Evolutionary conservation across 2,888 invertebrate species (phyloP), one percentile per base, ranked within the genome.

Genomic region (Mythimna impura): DNA sequence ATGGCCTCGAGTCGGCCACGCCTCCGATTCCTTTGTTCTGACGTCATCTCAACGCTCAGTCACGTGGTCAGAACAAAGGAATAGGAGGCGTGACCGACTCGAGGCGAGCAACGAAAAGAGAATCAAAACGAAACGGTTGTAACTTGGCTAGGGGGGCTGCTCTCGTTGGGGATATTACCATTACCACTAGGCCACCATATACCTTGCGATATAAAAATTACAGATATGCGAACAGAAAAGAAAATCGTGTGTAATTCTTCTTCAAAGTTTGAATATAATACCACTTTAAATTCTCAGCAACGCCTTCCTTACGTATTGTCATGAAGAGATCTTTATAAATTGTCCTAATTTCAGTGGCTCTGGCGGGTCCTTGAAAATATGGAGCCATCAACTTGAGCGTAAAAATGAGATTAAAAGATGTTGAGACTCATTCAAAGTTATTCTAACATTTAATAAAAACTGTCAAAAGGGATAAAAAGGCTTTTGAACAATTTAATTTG

Each of bases 351-450:
- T 55, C 30, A 40, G 55, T 25, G 36, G 54, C 50, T 50, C 22
- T 60, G 43, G 50, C 55, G 43, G 58, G 30, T 50, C 43, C 52
- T 69, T 34, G 64, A 64, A 78, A 67, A 76, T 64, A 66, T 80
- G 57, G n/a, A 43, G 54, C 50, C 10, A 50, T 81, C 69, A 66
- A 69, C 60, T 67, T 1, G 17, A 71, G 54, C 36, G 71, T 82
- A 71, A 64, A 54, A 82, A 77, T 77, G n/a, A 71, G 64, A 77
- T 81, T 77, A 67, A 66, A 71, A 78, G 52, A 66, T 60, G 60
- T 60, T 47, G 14, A 14, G n/a, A 12, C 55, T 36, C 50, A 25
- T 66, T 80, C 47, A 52, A 80, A 68, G 25, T 22, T 40, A 40
- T 66, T 52, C 17, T 6, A 17, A 25, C n/a, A 70, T 47, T 52